Base-by-base conservation (phyloP, 1,140 invertebrate genomes). In the Cepaea nemoralis region DNA sequence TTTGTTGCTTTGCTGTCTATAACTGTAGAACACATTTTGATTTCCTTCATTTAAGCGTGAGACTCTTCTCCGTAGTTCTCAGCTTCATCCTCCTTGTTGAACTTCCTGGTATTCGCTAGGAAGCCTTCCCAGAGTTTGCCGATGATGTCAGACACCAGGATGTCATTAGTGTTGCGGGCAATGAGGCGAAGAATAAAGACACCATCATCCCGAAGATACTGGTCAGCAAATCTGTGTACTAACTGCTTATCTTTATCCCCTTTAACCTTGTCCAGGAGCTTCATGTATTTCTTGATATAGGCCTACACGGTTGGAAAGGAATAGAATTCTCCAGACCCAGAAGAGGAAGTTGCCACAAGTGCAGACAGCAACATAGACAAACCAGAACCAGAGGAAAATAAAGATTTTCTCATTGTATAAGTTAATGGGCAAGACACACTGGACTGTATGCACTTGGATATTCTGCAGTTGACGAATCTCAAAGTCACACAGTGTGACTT, bases 401-500 rank as follows among this genome's bases (percentile, higher is more conserved):
- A 90, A 91, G 81, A 93, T 93, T 85, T 93, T 93, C 85, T 93
- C 93, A 86, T 93, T 93, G 89, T 93, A 93, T 35, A 93, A 89
- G 83, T 93, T 93, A 85, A 93, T 93, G 39, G 93, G 93, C 77
- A 93, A 86, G n/a, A 93, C 92, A 83, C 93, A 93, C 83, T 93
- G 93, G 40, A 92, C 91, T 0, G 90, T 91, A 85, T 90, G 86
- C 5, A 86, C 85, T 81, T 91, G 90, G 40, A 89, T 76, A 83
- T 85, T 87, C 39, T 83, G 77, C 22, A 92, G 86, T 74, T 91
- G 90, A 40, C 91, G 86, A 31, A 92, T 91, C 76, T 92, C 90
- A 85, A 93, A 93, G 83, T 93, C 92, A 78, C 92, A 93, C 75
- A 93, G 86, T 0, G 92, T 93, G n/a, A 93, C 86, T 87, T 91